A percentile compares a stretch with the other conserved stretches of the same genome.
phyloP scores from a whole-genome alignment of 2,888 invertebrate genomes.

The Sceliomorpha sp. region DNA sequence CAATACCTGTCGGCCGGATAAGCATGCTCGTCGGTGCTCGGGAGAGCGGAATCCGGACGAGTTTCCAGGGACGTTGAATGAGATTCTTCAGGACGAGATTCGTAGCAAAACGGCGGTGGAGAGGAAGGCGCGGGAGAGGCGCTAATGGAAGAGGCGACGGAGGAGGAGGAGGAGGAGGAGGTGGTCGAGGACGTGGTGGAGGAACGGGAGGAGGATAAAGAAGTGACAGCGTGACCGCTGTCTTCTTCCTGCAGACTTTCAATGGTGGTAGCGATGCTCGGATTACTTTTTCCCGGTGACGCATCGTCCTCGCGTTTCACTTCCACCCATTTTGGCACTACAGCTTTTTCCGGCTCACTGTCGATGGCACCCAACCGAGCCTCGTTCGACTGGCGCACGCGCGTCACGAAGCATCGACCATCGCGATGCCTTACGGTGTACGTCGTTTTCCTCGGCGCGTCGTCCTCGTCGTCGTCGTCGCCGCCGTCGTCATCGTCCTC shows the following conservation, averaged over 20 bases:
- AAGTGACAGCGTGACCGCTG: constrained; percentile 43
- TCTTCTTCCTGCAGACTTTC: constrained; percentile 37
- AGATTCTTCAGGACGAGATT: constrained; percentile 4
- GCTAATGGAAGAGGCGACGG: constrained; percentile 40
- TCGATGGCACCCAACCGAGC: constrained; percentile 60
- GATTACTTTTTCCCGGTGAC: constrained; percentile 11
- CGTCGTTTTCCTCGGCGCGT: constrained; percentile 14
- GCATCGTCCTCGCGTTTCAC: constrained; percentile 69
- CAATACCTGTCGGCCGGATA: neutral
- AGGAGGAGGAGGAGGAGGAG: constrained; percentile 30
- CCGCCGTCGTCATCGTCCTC: constrained; percentile 67
- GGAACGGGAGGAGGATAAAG: constrained; percentile 22
- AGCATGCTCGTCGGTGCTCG: neutral
- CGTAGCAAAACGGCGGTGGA: constrained; percentile 14
- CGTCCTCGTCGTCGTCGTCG: constrained; percentile 24
- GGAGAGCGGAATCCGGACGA: neutral
- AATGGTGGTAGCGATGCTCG: constrained; percentile 11
- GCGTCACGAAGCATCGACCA: constrained; percentile 64
- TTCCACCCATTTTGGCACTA: constrained; percentile 16
- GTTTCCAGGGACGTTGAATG: neutral
- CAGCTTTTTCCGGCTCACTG: constrained; percentile 62
- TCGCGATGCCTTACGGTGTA: constrained; percentile 54
- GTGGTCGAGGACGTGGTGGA: constrained; percentile 54
- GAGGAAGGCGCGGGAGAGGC: constrained; percentile 29
- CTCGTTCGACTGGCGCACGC: constrained; percentile 66